These are phyloP conservation scores for Galemys pyrenaicus DNA, from an alignment of 2,113 vertebrate genomes.

Conservation along the genomic window DNA sequence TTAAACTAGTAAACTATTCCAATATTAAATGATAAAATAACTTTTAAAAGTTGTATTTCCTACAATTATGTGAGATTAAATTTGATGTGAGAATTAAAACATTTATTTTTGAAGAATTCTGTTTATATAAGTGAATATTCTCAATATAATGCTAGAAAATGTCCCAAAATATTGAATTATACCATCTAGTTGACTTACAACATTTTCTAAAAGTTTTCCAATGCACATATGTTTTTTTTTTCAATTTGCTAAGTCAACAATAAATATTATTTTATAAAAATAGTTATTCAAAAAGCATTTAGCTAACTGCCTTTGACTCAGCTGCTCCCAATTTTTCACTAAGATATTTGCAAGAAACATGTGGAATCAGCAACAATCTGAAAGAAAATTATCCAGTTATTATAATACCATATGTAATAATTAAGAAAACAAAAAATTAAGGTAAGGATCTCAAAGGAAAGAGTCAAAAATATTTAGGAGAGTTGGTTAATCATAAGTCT, in stretches of 20 bases:
- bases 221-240: neutral
- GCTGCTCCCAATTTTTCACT: neutral
- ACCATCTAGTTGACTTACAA: neutral
- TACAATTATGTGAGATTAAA: neutral
- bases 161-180: neutral
- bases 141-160: slow-evolving; percentile 3
- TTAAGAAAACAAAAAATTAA: neutral
- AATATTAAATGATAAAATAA: neutral
- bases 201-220: neutral
- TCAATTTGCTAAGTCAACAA: neutral
- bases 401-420: neutral
- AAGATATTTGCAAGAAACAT: neutral
- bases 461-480: neutral
- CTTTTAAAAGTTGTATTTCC: neutral
- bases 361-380: neutral
- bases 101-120: neutral
- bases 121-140: neutral
- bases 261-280: neutral
- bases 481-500: neutral
- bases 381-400: neutral
- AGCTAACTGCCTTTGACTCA: neutral
- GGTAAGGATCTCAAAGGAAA: neutral
- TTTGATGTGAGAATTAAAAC: neutral
- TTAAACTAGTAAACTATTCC: neutral
- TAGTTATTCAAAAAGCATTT: neutral